Conservation (phyloP, 2,797 vertebrate genomes). For the Acrocephalus scirpaceus region DNA sequence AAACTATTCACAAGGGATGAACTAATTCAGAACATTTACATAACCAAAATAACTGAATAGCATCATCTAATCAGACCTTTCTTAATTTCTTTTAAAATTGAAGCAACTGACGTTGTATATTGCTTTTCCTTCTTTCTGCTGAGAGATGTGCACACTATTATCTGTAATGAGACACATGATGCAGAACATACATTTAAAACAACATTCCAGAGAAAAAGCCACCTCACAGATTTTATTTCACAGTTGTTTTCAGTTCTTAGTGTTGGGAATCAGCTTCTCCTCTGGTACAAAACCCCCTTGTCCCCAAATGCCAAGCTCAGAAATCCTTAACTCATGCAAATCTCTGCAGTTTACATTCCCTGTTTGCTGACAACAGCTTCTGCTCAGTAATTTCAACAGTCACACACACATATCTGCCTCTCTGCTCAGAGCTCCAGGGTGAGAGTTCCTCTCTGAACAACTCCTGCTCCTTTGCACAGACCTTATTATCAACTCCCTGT, state of each 20-base stretch:
- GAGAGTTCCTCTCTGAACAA: not conserved
- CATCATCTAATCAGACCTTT: not conserved
- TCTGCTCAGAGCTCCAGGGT: not conserved
- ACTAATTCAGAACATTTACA: not conserved
- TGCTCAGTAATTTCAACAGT: not conserved
- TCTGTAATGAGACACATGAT: not conserved
- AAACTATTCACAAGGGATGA: not conserved
- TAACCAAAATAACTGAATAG: not conserved
- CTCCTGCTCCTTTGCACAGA: not conserved
- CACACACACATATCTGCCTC: not conserved
- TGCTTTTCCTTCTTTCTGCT: not conserved
- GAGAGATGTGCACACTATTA: not conserved
- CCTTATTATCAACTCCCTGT: rapidly evolving
- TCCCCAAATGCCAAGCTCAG: not conserved
- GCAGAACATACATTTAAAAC: not conserved
- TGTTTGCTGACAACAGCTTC: not conserved
- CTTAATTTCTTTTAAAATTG: not conserved
- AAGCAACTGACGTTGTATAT: not conserved
- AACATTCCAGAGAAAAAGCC: not conserved
- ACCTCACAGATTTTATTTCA: not conserved
- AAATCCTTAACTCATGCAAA: not conserved
- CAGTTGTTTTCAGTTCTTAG: not conserved
- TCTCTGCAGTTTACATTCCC: not conserved
- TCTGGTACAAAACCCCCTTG: not conserved
- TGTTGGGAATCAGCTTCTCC: not conserved